Base-by-base conservation (phyloP, 1,140 invertebrate genomes). In the Dinoponera quadriceps region DNA sequence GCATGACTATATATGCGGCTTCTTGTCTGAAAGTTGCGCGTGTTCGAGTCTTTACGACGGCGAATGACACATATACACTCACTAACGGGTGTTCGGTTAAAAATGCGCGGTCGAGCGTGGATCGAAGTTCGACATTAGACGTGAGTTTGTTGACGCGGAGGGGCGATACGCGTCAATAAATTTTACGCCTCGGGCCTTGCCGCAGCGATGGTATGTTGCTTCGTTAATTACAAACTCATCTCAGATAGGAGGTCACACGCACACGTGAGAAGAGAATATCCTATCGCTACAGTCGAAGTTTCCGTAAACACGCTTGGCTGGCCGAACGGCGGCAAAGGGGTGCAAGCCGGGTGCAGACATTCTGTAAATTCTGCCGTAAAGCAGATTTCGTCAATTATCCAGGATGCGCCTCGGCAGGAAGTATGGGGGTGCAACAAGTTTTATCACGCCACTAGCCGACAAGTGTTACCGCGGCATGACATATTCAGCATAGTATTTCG, bases 351-450 rank as follows among this genome's bases (percentile, higher is more conserved):
- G 78, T 44, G 55, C 38, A 27, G 68, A 51, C 44, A 72, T 38
- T 55, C 49, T 62, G 55, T 73, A 81, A 77, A 77, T 77, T 77
- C 44, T 65, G 73, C 60, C 73, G 60, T 77, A 77, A 66, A 77
- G 73, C 73, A 77, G 73, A 77, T 77, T 77, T 66, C 48, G 73
- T 77, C 73, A 60, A 77, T 77, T 77, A 77, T 77, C 73, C 73
- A 7, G 73, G 62, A 77, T 77, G 20, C 62, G 73, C 73, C 25
- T 22, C 59, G 59, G 44, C 59, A 65, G 59, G 20, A 54, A 65
- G 60, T 66, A n/a, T 77, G 73, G 62, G 38, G 73, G 60, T 77
- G 73, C 73, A 77, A 77, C 73, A 77, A 77, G 73, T 77, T 77
- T 77, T 77, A 77, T 27, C 60, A 16, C 29, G 60, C 60, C 29